These are phyloP conservation scores for Dipodomys stephensi DNA, from an alignment of 2,113 vertebrate genomes.

Conservation along the genomic window DNA sequence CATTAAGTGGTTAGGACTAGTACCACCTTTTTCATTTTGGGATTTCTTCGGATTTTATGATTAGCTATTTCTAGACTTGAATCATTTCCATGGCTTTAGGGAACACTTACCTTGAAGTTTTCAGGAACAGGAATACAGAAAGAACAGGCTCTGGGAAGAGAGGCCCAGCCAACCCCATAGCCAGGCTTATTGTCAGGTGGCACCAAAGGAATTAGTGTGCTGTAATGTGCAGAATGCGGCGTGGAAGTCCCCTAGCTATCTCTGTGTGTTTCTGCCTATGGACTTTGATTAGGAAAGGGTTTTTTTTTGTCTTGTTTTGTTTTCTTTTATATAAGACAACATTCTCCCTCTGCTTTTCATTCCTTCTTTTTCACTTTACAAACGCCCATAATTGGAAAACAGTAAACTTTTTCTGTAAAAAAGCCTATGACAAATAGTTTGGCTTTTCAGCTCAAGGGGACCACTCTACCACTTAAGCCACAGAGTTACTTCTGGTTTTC, in stretches of 20 bases:
- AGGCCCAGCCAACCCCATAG: not conserved
- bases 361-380: not conserved
- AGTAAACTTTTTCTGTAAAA: not conserved
- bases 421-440: not conserved
- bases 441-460: too few relatives aligned
- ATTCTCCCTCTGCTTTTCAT: not conserved
- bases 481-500: too few relatives aligned
- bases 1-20: not conserved
- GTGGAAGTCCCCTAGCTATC: not conserved
- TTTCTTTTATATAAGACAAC: not conserved
- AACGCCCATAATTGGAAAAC: not conserved
- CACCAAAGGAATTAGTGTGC: not conserved
- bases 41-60: slow-evolving; percentile 33
- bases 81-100: not conserved
- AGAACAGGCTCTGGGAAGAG: not conserved
- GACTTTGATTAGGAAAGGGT: not conserved
- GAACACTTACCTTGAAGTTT: not conserved
- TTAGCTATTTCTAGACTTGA: slow-evolving; percentile 19
- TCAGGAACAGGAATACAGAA: not conserved
- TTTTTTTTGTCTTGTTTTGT: not conserved
- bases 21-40: not conserved
- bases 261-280: not conserved
- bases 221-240: not conserved
- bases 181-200: not conserved
- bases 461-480: too few relatives aligned